Base-by-base conservation (phyloP, 2,113 vertebrate genomes). In the Peromyscus californicus region DNA sequence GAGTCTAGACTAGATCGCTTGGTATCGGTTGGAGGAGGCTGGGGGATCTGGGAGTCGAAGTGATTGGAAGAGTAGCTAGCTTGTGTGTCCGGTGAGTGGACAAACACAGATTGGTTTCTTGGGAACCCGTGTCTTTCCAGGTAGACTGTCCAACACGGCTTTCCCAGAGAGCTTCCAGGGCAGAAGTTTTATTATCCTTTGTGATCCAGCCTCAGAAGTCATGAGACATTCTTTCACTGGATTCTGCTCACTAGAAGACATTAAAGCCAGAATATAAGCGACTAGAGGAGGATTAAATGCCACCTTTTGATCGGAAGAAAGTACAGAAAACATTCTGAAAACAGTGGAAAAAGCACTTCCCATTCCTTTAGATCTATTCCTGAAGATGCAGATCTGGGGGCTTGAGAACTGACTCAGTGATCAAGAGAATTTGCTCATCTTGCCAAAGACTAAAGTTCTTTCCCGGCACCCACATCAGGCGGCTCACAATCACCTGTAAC, bases 101-200 rank as follows among this genome's bases (percentile, higher is more conserved):
- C 42, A 89, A 87, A 86, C 85, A 74, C 10, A 24, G 45, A 31
- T n/a, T 42, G 19, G 57, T 10, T 75, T 61, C 84, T 65, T 33
- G 26, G 72, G 39, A 21, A 12, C 13, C 13, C 26, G 4, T n/a
- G 8, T 19, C 29, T 13, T n/a, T n/a, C 69, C 2, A 36, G 0
- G 2, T 19, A 11, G n/a, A 51, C 36, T 87, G 12, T 79, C 82
- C 45, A 12, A 33, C 61, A 11, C 24, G 33, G 91, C 54, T 70
- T 90, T 21, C 45, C n/a, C 54, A 93, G 65, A 90, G 1, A 92
- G 16, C 0, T 3, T 29, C 13, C 24, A 84, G 65, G 31, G 29
- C 7, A 8, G 7, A 93, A 26, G 26, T 29, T 70, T 51, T 5
- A 12, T 19, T 39, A 1, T 1, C 45, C 39, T 63, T 90, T 36